Percentiles rank a stretch among this genome's conserved stretches.
These are phyloP conservation scores for Drosophila bocki DNA, from an alignment of 1,140 invertebrate genomes.

Conservation along the genomic window DNA sequence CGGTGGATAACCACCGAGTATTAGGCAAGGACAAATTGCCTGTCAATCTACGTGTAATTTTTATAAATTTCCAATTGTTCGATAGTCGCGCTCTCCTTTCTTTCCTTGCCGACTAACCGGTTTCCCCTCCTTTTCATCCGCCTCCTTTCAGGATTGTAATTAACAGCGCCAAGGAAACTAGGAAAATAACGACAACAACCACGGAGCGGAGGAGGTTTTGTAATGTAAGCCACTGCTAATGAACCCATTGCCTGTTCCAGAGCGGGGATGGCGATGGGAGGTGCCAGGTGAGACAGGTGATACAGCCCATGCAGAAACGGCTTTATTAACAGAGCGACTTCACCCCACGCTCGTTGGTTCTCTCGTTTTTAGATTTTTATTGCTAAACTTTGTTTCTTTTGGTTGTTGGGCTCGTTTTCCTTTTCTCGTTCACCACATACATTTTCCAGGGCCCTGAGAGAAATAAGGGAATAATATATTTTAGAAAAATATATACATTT, in stretches of 20 bases:
- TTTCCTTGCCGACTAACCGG: neutral
- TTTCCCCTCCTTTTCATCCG: neutral
- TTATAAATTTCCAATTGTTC: constrained; percentile 76
- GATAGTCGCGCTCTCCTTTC: constrained; percentile 21
- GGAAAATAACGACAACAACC: constrained; percentile 44
- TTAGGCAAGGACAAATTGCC: constrained; percentile 77
- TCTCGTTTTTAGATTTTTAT: constrained; percentile 76
- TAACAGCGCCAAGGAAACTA: constrained; percentile 67
- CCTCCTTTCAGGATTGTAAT: constrained; percentile 61
- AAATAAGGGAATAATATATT: neutral
- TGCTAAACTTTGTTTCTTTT: constrained; percentile 77
- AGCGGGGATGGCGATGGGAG: neutral
- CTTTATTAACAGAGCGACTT: constrained; percentile 68
- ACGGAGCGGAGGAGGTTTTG: constrained; percentile 27
- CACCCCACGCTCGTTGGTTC: constrained; percentile 2
- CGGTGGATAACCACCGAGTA: constrained; percentile 62
- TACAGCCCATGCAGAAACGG: constrained; percentile 72
- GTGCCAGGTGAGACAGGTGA: constrained; percentile 33
- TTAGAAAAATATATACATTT: neutral
- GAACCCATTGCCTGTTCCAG: constrained; percentile 57
- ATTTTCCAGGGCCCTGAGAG: constrained; percentile 38
- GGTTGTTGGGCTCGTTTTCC: constrained; percentile 32
- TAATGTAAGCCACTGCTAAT: constrained; percentile 73
- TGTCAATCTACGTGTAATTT: constrained; percentile 83
- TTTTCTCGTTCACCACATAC: constrained; percentile 42